phyloP scores from a whole-genome alignment of 2,888 invertebrate species.

The Podabrus alpinus region DNA sequence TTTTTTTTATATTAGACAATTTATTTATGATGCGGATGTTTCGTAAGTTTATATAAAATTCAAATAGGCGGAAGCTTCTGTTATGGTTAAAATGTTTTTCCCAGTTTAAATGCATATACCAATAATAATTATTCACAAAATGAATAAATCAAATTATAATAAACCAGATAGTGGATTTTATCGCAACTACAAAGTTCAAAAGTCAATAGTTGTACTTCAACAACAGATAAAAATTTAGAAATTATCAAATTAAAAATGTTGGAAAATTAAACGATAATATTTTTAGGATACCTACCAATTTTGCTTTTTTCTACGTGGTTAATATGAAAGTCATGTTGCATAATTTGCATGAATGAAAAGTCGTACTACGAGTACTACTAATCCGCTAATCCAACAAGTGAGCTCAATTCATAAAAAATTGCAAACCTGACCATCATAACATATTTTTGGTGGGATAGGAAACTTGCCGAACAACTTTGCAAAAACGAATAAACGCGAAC shows the following conservation, averaged over 20 bases:
- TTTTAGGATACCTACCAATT: background rate
- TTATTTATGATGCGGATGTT: background rate
- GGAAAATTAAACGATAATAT: slow-evolving; percentile 1
- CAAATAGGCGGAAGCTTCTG: slow-evolving; percentile 10
- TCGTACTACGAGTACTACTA: background rate
- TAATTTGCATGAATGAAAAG: background rate
- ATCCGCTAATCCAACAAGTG: background rate
- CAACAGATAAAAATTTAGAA: slow-evolving; percentile 31
- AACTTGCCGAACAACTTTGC: background rate
- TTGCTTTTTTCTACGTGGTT: background rate
- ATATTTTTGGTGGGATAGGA: background rate
- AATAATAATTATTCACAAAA: slow-evolving; percentile 21
- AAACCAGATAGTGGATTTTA: slow-evolving; percentile 37
- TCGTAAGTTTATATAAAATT: background rate
- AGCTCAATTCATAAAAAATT: background rate
- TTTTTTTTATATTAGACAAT: background rate
- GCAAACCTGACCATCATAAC: background rate
- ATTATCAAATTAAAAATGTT: slow-evolving; percentile 15
- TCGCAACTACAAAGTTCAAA: slow-evolving; percentile 44
- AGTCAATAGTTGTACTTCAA: slow-evolving; percentile 43
- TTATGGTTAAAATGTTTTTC: slow-evolving; percentile 14
- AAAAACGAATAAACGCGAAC: background rate
- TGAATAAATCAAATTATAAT: slow-evolving; percentile 26
- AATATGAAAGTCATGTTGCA: background rate
- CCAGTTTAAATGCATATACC: slow-evolving; percentile 10